phyloP scores from a whole-genome alignment of 2,888 invertebrate genomes.

The Synanthedon tipuliformis region DNA sequence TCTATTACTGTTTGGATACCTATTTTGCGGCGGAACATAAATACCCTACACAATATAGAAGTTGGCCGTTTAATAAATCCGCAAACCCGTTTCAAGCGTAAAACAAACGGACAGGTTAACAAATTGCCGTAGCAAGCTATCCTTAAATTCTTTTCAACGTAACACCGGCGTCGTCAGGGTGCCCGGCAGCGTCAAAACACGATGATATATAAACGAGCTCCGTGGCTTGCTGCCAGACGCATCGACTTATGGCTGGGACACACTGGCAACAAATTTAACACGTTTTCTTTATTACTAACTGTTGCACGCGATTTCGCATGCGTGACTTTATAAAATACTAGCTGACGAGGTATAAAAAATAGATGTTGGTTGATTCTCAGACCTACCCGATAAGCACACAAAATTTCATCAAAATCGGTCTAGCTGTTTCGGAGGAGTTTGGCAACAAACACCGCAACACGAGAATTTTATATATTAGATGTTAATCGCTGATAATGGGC shows the following conservation, averaged over 20 bases:
- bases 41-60: neutral
- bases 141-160: constrained; percentile 7
- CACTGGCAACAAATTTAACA: constrained; percentile 12
- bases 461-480: too few relatives aligned
- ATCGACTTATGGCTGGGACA: constrained; percentile 23
- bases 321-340: too few relatives aligned
- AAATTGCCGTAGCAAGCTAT: constrained; percentile 10
- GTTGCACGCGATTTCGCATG: too few relatives aligned
- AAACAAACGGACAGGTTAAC: constrained; percentile 11
- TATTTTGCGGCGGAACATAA: too few relatives aligned
- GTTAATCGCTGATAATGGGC: too few relatives aligned
- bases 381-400: too few relatives aligned
- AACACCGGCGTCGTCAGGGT: constrained; percentile 27
- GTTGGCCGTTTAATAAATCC: neutral
- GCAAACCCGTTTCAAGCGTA: constrained; percentile 1
- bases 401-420: too few relatives aligned
- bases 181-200: constrained; percentile 50
- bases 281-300: neutral
- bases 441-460: too few relatives aligned
- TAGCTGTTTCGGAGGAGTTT: too few relatives aligned
- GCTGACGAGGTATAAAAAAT: too few relatives aligned
- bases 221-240: constrained; percentile 55
- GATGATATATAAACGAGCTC: constrained; percentile 53
- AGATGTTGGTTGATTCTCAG: too few relatives aligned
- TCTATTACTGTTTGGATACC: too few relatives aligned